A percentile compares a stretch with the other conserved stretches of the same genome.
Conservation (phyloP, 2,888 invertebrate species). For the Clepsis dumicolana region DNA sequence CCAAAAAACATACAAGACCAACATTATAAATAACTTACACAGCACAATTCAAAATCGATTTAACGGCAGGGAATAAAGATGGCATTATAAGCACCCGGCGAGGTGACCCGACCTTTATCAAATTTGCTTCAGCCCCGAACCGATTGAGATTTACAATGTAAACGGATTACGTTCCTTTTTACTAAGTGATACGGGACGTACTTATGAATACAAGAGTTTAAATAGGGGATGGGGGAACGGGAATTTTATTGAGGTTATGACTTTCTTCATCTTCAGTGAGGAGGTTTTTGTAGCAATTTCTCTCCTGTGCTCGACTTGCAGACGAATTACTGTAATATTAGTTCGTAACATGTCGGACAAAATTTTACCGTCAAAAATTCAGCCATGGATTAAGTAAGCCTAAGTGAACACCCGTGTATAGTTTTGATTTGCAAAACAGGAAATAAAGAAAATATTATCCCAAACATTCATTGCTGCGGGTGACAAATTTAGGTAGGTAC, state of each 20-base stretch:
- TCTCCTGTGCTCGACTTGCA: neutral
- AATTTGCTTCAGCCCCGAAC: conserved; percentile 73
- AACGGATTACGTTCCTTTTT: conserved; percentile 61
- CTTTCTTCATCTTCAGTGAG: conserved; percentile 1
- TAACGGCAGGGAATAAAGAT: conserved; percentile 75
- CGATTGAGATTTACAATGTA: conserved; percentile 67
- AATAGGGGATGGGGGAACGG: neutral
- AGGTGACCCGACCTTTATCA: conserved; percentile 71
- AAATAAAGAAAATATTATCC: too few species aligned
- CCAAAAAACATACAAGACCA: conserved; percentile 46
- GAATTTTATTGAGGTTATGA: neutral
- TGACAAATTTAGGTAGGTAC: too few species aligned
- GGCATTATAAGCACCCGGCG: conserved; percentile 63
- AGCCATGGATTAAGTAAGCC: too few species aligned
- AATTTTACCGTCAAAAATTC: too few species aligned
- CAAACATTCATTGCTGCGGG: too few species aligned
- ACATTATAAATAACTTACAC: conserved; percentile 60
- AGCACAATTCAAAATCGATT: conserved; percentile 75
- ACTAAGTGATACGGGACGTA: conserved; percentile 62
- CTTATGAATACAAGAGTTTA: conserved; percentile 20
- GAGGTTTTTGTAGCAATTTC: neutral
- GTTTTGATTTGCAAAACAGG: too few species aligned
- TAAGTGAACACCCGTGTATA: too few species aligned
- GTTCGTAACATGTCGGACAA: too few species aligned
- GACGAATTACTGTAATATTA: too few species aligned